Conservation (phyloP, 2,113 vertebrate species). For the Lipotes vexillifer region DNA sequence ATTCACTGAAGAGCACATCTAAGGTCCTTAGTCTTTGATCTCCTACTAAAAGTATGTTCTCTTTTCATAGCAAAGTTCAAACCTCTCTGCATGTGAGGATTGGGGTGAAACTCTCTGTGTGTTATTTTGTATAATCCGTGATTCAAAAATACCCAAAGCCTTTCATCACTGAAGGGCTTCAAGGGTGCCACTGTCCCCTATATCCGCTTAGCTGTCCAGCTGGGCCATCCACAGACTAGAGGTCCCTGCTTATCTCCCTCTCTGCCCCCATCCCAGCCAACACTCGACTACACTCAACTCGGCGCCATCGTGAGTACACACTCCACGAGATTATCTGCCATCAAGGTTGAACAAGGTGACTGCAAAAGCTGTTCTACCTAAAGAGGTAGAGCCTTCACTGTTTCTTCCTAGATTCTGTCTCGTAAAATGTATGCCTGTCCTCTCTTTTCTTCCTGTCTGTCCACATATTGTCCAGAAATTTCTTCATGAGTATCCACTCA, state of each 20-base stretch:
- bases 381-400: neutral
- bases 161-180: neutral
- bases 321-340: neutral
- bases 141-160: neutral
- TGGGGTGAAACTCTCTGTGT: neutral
- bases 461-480: neutral
- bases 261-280: neutral
- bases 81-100: neutral
- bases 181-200: neutral
- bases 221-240: neutral
- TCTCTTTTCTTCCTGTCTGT: neutral
- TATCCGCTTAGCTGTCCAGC: neutral
- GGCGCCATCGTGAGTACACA: neutral
- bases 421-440: neutral
- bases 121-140: neutral
- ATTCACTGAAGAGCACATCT: neutral
- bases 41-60: neutral
- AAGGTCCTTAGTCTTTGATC: slow-evolving; percentile 14
- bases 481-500: neutral
- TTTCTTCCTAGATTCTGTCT: neutral
- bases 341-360: neutral
- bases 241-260: neutral
- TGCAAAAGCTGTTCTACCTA: neutral
- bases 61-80: neutral
- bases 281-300: neutral